Evolutionary conservation across 2,888 invertebrate genomes (phyloP).

Genomic region (Cylloceria caligata): DNA sequence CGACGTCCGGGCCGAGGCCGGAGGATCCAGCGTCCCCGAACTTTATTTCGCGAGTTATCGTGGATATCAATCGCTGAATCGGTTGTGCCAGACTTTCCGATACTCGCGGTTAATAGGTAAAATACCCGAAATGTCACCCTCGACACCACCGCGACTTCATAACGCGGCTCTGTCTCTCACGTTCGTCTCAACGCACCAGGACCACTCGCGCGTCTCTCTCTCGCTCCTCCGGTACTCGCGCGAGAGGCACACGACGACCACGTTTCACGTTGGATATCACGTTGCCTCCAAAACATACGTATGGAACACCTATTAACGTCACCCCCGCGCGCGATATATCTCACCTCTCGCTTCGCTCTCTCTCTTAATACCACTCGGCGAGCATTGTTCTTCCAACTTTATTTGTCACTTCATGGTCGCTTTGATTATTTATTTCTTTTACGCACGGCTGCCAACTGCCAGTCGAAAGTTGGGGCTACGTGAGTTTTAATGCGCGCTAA

Average conservation of each 20-base stretch:
- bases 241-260: conserved; percentile 47
- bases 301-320: conserved; percentile 34
- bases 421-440: conserved; percentile 84
- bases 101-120: background rate
- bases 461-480: conserved; percentile 73
- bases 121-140: conserved; percentile 62
- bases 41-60: background rate
- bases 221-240: conserved; percentile 13
- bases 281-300: conserved; percentile 65
- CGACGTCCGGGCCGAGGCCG: conserved; percentile 32
- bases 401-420: conserved; percentile 84
- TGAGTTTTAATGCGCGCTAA: conserved; percentile 74
- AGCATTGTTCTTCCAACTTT: conserved; percentile 83
- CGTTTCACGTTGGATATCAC: conserved; percentile 63
- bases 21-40: conserved; percentile 42
- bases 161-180: conserved; percentile 38
- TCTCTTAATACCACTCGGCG: conserved; percentile 70
- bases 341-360: conserved; percentile 13
- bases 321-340: conserved; percentile 31
- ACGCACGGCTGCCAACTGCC: conserved; percentile 82
- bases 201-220: conserved; percentile 40
- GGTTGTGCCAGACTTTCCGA: background rate
- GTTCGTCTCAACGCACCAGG: too few relatives aligned
- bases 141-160: conserved; percentile 62
- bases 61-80: background rate